phyloP scores from a whole-genome alignment of 2,888 invertebrate genomes.

The Lamellibrachia satsuma region DNA sequence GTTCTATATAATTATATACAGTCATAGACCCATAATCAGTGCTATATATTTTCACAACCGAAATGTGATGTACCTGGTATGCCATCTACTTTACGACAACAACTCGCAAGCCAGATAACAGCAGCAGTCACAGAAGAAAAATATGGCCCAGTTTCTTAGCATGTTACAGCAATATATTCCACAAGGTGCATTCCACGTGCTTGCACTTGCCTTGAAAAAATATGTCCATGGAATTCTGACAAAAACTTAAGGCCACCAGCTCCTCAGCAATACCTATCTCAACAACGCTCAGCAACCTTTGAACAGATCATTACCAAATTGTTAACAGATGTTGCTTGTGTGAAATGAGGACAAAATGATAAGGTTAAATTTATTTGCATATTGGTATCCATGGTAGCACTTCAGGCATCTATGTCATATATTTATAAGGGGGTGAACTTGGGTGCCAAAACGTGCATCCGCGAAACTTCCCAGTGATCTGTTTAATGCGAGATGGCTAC shows the following conservation, averaged over 20 bases:
- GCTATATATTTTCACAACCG: constrained; percentile 1
- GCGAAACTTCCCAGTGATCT: no score
- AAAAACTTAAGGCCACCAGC: neutral
- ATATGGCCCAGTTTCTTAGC: neutral
- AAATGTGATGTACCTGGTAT: neutral
- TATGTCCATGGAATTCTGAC: neutral
- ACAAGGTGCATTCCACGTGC: neutral
- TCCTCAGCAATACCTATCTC: neutral
- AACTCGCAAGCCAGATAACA: constrained; percentile 17
- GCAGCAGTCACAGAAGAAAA: neutral
- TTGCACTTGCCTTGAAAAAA: neutral
- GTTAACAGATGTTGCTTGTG: no score
- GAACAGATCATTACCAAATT: no score
- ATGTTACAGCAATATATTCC: neutral
- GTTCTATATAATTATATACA: neutral
- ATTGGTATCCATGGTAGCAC: no score
- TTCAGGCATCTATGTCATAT: no score
- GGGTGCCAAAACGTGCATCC: no score
- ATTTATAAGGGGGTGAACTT: no score
- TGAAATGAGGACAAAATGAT: no score
- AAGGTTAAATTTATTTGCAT: no score
- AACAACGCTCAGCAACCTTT: no score
- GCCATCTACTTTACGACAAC: constrained; percentile 5
- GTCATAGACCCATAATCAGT: constrained; percentile 17
- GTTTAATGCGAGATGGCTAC: no score